These are phyloP conservation scores for Callosobruchus maculatus DNA, from an alignment of 2,888 invertebrate genomes.

Conservation along the genomic window DNA sequence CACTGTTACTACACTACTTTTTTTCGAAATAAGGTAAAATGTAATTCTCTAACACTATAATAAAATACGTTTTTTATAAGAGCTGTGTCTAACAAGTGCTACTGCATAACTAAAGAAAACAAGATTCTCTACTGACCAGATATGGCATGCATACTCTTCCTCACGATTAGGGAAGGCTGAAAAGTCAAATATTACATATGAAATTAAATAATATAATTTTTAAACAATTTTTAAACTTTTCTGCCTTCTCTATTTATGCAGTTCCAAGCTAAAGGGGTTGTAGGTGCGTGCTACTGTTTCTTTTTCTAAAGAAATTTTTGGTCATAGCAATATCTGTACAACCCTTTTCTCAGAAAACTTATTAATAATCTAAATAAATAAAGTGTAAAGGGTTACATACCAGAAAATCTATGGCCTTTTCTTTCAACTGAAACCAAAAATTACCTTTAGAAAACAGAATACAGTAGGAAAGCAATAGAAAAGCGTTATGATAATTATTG, in stretches of 20 bases:
- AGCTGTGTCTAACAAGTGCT: too few species aligned
- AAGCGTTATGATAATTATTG: too few species aligned
- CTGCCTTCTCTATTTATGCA: not conserved
- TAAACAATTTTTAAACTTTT: not conserved
- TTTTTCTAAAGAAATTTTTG: not conserved
- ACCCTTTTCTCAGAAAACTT: not conserved
- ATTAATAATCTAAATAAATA: not conserved
- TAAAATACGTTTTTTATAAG: too few species aligned
- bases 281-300: not conserved
- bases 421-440: slow-evolving; percentile 45
- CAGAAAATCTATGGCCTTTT: slow-evolving; percentile 44
- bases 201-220: too few species aligned
- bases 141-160: not conserved
- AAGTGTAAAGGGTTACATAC: slow-evolving; percentile 31
- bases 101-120: too few species aligned
- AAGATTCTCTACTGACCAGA: too few species aligned
- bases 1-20: too few species aligned
- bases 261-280: not conserved
- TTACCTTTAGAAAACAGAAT: slow-evolving; percentile 22
- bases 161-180: not conserved
- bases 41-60: too few species aligned
- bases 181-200: not conserved
- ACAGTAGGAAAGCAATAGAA: not conserved
- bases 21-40: too few species aligned
- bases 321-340: not conserved